phyloP scores from a whole-genome alignment of 1,140 invertebrate species.

The Diabrotica undecimpunctata region DNA sequence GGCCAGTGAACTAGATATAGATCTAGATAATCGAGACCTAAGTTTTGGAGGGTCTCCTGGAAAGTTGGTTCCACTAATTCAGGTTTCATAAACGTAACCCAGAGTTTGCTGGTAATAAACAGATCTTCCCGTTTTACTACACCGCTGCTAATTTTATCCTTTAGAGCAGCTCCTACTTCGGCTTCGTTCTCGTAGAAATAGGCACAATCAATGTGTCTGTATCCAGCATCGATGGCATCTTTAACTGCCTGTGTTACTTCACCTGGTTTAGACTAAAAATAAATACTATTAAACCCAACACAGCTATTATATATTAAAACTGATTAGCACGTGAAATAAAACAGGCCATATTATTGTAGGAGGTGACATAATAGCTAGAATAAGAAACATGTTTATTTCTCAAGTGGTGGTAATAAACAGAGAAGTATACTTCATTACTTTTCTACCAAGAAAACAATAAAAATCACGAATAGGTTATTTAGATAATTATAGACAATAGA shows the following conservation, averaged over 20 bases:
- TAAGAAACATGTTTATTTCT: no score
- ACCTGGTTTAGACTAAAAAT: slow-evolving; percentile 36
- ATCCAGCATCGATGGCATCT: slow-evolving; percentile 65
- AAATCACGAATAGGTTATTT: no score
- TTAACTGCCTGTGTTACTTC: slow-evolving; percentile 44
- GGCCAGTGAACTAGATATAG: slow-evolving; percentile 81
- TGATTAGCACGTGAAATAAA: no score
- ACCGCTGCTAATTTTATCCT: slow-evolving; percentile 66
- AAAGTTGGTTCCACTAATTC: slow-evolving; percentile 60
- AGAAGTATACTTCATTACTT: no score
- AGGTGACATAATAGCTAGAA: no score
- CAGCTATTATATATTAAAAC: no score
- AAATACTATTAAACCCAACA: not conserved
- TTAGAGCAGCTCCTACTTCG: slow-evolving; percentile 76
- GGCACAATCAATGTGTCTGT: slow-evolving; percentile 70
- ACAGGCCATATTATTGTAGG: no score
- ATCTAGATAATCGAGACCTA: slow-evolving; percentile 73
- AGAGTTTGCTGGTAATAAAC: slow-evolving; percentile 62
- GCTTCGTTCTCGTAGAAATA: slow-evolving; percentile 74
- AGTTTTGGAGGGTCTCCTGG: slow-evolving; percentile 59
- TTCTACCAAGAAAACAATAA: no score
- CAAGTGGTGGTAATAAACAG: no score
- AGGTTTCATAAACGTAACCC: slow-evolving; percentile 61
- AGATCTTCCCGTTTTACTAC: slow-evolving; percentile 67
- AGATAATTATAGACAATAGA: no score